Base-by-base conservation (phyloP, 1,140 invertebrate species). In the Cydia fagiglandana region DNA sequence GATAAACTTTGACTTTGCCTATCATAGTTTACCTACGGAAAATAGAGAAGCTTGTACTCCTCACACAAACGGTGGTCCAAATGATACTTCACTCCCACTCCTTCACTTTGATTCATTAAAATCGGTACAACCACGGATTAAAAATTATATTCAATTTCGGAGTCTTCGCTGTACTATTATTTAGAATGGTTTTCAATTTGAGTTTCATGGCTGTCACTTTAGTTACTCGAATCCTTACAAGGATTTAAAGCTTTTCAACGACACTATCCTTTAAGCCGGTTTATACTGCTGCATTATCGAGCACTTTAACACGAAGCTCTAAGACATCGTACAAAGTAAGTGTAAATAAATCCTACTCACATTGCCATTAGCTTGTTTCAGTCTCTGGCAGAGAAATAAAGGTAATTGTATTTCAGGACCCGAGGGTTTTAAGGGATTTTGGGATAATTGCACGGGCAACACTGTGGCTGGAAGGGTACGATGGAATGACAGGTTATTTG, bases 321-420 rank as follows among this genome's bases (percentile, higher is more conserved):
- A 15, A 64, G 20, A 4, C 24, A 13, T 28, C 64, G 64, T 68
- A 34, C 61, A 64, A 24, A 64, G 10, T 68, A n/a, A 38, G 24
- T 68, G 30, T 34, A 38, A 15, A 41, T 70, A 68, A 68, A 70
- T 70, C 66, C 30, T n/a, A 7, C 66, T 45, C n/a, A 70, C 66
- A 68, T 68, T 70, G 66, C 15, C 7, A 24, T 70, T 68, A 34
- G 64, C 30, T 68, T 70, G 66, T 41, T 68, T 38, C 66, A 45
- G 34, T 41, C 34, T 38, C 34, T 41, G 66, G 64, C 10, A 13
- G 64, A 4, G 66, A 70, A 70, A 70, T 70, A 70, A 70, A 41
- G 30, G 66, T 70, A 70, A 70, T 70, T 70, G 66, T 17, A 45
- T 70, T 70, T 70, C 17, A 20, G 34, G n/a, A 17, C 66, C 66